Conservation (phyloP, 2,113 vertebrate genomes). For the Todiramphus saurophagus region DNA sequence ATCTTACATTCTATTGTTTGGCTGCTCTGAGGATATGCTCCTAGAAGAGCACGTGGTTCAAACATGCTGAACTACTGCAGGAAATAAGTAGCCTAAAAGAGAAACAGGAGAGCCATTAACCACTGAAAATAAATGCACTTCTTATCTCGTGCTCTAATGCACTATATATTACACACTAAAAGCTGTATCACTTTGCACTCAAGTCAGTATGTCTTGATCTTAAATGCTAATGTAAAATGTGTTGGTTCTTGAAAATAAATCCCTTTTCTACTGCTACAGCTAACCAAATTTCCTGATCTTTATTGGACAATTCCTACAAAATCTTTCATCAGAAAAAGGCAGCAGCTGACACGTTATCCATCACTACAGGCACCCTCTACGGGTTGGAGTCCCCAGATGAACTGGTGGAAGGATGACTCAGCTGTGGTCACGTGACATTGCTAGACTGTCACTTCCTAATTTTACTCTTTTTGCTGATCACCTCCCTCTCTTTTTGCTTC, state of each 20-base stretch:
- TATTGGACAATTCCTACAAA: neutral
- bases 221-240: neutral
- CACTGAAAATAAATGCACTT: constrained; percentile 5
- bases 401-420: neutral
- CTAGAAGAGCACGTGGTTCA: neutral
- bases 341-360: neutral
- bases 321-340: neutral
- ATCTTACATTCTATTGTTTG: neutral
- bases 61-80: neutral
- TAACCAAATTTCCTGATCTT: neutral
- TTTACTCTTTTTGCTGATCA: neutral
- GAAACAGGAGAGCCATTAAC: constrained; percentile 18
- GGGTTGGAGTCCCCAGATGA: neutral
- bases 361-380: neutral
- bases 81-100: neutral
- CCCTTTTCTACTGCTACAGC: neutral
- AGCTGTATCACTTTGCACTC: rapidly evolving
- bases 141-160: neutral
- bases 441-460: neutral
- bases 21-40: neutral
- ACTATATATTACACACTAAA: neutral
- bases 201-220: constrained; percentile 2
- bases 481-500: neutral
- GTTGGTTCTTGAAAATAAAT: neutral
- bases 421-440: neutral